These are phyloP conservation scores for Petrophora chlorosata DNA, from an alignment of 2,888 invertebrate genomes.

Conservation along the genomic window DNA sequence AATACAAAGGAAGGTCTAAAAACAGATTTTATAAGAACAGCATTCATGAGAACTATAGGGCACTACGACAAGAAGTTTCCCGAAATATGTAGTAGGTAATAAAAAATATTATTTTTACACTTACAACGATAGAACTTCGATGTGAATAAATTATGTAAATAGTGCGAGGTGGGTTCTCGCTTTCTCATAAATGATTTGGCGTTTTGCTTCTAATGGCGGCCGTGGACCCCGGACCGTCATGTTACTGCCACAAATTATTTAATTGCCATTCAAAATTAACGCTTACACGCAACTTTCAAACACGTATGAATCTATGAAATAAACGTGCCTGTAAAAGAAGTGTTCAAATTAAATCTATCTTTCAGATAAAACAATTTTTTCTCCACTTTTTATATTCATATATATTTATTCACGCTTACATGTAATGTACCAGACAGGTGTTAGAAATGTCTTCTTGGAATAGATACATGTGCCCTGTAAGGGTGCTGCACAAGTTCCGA, in stretches of 20 bases:
- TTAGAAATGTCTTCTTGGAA: too few relatives aligned
- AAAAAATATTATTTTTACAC: slow-evolving; percentile 32
- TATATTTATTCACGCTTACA: too few relatives aligned
- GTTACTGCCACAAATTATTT: slow-evolving; percentile 74
- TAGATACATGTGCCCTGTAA: too few relatives aligned
- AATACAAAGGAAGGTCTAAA: too few relatives aligned
- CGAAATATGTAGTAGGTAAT: too few relatives aligned
- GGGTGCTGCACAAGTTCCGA: too few relatives aligned
- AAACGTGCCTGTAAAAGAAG: slow-evolving; percentile 7
- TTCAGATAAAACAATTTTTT: slow-evolving; percentile 32
- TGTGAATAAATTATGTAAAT: slow-evolving; percentile 82
- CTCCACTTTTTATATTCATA: too few relatives aligned
- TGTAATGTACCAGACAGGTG: too few relatives aligned
- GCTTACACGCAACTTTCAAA: slow-evolving; percentile 52
- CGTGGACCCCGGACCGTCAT: slow-evolving; percentile 59
- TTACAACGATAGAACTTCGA: slow-evolving; percentile 47
- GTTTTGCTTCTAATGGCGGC: slow-evolving; percentile 72
- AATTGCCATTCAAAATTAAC: slow-evolving; percentile 56
- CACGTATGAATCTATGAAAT: slow-evolving; percentile 3
- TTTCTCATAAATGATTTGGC: slow-evolving; percentile 81
- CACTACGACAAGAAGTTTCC: too few relatives aligned
- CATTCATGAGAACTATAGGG: too few relatives aligned
- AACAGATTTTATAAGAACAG: too few relatives aligned
- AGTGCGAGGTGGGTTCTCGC: slow-evolving; percentile 73
- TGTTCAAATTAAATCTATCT: slow-evolving; percentile 26